Evolutionary conservation across 2,888 invertebrate species (phyloP), one percentile per base, ranked within the genome.

Genomic region (Hipparchia semele): DNA sequence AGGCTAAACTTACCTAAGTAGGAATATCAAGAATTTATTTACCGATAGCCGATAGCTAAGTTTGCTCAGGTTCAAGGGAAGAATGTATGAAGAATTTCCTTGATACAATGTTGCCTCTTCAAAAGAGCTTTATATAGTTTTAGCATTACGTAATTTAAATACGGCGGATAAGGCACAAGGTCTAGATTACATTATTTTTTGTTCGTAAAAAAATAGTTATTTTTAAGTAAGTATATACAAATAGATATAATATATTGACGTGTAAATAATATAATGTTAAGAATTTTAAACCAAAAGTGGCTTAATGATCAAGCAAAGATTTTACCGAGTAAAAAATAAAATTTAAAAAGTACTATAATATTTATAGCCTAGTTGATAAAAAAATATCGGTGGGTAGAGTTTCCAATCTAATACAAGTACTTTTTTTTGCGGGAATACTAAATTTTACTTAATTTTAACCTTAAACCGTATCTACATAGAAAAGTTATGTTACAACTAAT

Each of bases 121-220:
- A 46, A 67, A 75, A 72, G 74, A 79, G 77, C 78, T 79, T 78
- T 79, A 77, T 76, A 73, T 75, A 76, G 76, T 62, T 73, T 70
- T 74, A 75, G 67, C 73, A 62, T 46, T 59, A 72, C 61, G 12
- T 75, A 72, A 76, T 76, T 76, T 73, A 75, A 76, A 68, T 62
- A 62, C 4, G 56, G 68, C 59, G 12, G 60, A 56, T 53, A 49
- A 56, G 61, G 56, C 53, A 62, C n/a, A 39, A 39, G 39, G 39
- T 39, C 39, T 39, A 39, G 39, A 5, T 39, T 39, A 39, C 39
- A 39, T 1, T 39, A 39, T 39, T 39, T 39, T 39, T 39, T 39
- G 39, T 0, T 39, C 3, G 39, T 39, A 39, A 39, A 39, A 61
- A 54, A 8, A 23, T 59, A 61, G 39, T 33, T 60, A 10, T 61